Evolutionary conservation across 92 coral and sea anemone genomes (phyloP).

Genomic region (Metridium senile): DNA sequence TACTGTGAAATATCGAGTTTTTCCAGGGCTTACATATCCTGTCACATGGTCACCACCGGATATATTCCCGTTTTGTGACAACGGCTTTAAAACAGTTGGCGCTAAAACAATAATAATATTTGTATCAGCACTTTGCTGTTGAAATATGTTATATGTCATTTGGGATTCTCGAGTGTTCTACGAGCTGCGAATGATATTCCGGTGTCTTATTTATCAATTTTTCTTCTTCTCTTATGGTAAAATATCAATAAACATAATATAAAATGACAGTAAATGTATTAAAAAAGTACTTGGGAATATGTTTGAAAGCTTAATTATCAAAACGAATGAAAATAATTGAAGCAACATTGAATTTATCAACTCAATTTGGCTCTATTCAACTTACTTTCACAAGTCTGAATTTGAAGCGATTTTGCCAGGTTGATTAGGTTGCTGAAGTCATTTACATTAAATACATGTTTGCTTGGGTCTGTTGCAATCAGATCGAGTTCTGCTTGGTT

Average conservation of each 20-base stretch:
- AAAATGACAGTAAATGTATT: too few species aligned
- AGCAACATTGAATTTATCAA: too few species aligned
- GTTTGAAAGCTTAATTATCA: too few species aligned
- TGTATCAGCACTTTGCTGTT: too few species aligned
- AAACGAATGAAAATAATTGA: too few species aligned
- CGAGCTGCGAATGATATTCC: too few species aligned
- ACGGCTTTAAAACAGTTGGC: neutral
- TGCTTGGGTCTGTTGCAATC: constrained; percentile 54
- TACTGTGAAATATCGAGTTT: constrained; percentile 52
- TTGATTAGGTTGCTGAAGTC: constrained; percentile 52
- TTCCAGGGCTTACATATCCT: constrained; percentile 57
- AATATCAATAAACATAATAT: too few species aligned
- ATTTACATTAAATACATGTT: constrained; percentile 59
- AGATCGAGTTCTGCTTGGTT: constrained; percentile 31
- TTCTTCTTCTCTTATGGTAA: too few species aligned
- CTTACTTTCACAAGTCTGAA: constrained; percentile 60
- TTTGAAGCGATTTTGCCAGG: constrained; percentile 50
- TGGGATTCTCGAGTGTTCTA: too few species aligned
- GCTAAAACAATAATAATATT: neutral
- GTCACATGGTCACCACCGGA: constrained; percentile 18
- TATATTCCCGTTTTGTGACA: neutral
- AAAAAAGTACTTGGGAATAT: too few species aligned
- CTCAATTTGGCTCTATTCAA: neutral
- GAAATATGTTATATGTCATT: neutral
- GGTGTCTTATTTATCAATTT: too few species aligned